These are phyloP conservation scores for Solea solea DNA, from an alignment of 2,113 vertebrate species.

Conservation along the genomic window DNA sequence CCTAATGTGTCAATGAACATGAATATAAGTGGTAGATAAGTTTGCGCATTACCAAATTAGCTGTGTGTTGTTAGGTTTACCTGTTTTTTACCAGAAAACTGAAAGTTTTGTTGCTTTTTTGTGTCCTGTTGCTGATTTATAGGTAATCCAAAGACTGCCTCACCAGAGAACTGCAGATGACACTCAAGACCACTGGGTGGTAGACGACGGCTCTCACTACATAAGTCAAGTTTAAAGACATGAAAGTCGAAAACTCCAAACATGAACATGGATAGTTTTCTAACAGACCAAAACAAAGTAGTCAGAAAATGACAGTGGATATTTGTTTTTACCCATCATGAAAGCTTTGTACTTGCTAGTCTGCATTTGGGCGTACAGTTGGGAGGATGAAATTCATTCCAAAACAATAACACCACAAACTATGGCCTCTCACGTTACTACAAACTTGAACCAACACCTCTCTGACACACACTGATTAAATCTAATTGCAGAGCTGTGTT, in stretches of 20 bases:
- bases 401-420: conserved; percentile 11
- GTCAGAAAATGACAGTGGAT: background rate
- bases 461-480: background rate
- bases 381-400: conserved; percentile 1
- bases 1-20: too few relatives aligned
- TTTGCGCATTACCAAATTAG: too few relatives aligned
- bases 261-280: conserved; percentile 5
- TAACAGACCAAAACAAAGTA: conserved; percentile 21
- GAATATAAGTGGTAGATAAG: too few relatives aligned
- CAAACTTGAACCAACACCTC: background rate
- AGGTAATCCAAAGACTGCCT: conserved; percentile 78
- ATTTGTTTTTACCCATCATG: background rate
- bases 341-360: background rate
- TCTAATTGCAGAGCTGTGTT: background rate
- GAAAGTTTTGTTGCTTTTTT: background rate
- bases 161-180: conserved; percentile 78
- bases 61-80: too few relatives aligned
- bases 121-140: conserved; percentile 24
- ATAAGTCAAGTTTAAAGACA: conserved; percentile 84
- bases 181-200: conserved; percentile 73
- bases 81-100: background rate
- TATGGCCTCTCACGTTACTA: background rate
- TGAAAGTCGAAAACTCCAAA: background rate
- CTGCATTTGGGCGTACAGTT: background rate
- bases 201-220: conserved; percentile 83